These are phyloP conservation scores for Ceratina japonica DNA, from an alignment of 1,140 invertebrate species.

Conservation along the genomic window DNA sequence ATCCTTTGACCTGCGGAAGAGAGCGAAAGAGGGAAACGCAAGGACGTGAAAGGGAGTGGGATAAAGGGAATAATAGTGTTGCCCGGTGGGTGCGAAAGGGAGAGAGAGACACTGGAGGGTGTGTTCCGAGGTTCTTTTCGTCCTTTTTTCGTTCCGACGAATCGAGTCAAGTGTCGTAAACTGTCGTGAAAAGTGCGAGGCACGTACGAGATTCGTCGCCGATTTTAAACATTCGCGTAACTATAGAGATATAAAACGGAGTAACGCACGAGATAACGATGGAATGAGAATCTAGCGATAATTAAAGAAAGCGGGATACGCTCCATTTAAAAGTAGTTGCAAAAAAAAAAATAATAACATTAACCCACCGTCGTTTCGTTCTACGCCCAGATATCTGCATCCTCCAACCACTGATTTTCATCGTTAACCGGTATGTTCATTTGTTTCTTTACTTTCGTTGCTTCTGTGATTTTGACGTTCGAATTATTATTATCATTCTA, in stretches of 20 bases:
- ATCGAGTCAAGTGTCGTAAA: neutral
- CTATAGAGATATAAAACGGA: slow-evolving; percentile 9
- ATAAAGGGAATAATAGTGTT: slow-evolving; percentile 48
- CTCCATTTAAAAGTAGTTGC: slow-evolving; percentile 5
- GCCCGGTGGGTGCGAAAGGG: slow-evolving; percentile 38
- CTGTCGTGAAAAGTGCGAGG: neutral
- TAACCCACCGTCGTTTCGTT: slow-evolving; percentile 71
- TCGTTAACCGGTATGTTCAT: slow-evolving; percentile 79
- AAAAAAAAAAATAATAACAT: slow-evolving; percentile 36
- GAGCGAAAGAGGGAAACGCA: slow-evolving; percentile 12
- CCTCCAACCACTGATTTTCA: slow-evolving; percentile 78
- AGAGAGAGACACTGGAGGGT: slow-evolving; percentile 50
- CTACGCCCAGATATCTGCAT: slow-evolving; percentile 76
- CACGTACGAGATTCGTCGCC: slow-evolving; percentile 14
- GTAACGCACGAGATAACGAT: slow-evolving; percentile 25
- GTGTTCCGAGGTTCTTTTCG: slow-evolving; percentile 53
- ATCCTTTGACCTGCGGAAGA: slow-evolving; percentile 55
- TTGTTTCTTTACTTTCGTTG: slow-evolving; percentile 78
- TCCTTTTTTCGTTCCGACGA: slow-evolving; percentile 11
- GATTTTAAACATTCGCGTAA: slow-evolving; percentile 8
- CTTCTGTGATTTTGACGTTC: slow-evolving; percentile 65
- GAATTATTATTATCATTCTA: slow-evolving; percentile 63
- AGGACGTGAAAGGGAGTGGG: slow-evolving; percentile 21
- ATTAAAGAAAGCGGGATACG: slow-evolving; percentile 18
- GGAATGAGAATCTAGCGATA: slow-evolving; percentile 35